Evolutionary conservation across 2,797 vertebrate genomes (phyloP).

Genomic region (Amblyopsis hoosieri): DNA sequence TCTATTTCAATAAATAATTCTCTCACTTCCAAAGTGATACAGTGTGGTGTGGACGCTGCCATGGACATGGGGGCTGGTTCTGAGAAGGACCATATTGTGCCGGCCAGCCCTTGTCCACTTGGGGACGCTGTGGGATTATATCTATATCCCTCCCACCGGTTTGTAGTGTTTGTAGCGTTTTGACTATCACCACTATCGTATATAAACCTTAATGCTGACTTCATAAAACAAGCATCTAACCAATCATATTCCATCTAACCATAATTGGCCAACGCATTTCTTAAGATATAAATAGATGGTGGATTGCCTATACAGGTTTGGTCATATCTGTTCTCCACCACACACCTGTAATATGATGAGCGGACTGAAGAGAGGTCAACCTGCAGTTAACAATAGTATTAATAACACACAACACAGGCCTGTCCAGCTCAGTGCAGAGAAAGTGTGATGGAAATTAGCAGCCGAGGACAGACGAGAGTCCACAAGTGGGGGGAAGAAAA

Average conservation of each 20-base stretch:
- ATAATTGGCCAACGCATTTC: conserved; percentile 61
- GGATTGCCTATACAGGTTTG: conserved; percentile 62
- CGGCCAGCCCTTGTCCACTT: no score
- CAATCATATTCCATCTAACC: conserved; percentile 46
- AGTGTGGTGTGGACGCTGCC: no score
- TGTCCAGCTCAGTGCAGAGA: conserved; percentile 53
- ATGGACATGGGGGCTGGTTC: no score
- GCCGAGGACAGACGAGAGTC: conserved; percentile 68
- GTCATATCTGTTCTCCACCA: conserved; percentile 61
- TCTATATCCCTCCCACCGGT: no score
- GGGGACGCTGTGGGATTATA: no score
- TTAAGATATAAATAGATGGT: conserved; percentile 65
- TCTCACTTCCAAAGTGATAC: no score
- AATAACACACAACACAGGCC: conserved; percentile 65
- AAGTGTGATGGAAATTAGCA: conserved; percentile 78
- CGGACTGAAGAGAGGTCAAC: conserved; percentile 52
- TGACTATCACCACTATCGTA: no score
- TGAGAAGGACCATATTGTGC: no score
- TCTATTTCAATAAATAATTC: no score
- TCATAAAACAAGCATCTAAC: conserved; percentile 23
- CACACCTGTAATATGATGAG: conserved; percentile 74
- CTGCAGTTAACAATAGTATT: conserved; percentile 78
- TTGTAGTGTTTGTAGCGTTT: no score
- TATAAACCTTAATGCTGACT: background rate
- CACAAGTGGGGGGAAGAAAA: conserved; percentile 63